These are phyloP conservation scores for Pholis gunnellus DNA, from an alignment of 2,113 vertebrate genomes.

Conservation along the genomic window DNA sequence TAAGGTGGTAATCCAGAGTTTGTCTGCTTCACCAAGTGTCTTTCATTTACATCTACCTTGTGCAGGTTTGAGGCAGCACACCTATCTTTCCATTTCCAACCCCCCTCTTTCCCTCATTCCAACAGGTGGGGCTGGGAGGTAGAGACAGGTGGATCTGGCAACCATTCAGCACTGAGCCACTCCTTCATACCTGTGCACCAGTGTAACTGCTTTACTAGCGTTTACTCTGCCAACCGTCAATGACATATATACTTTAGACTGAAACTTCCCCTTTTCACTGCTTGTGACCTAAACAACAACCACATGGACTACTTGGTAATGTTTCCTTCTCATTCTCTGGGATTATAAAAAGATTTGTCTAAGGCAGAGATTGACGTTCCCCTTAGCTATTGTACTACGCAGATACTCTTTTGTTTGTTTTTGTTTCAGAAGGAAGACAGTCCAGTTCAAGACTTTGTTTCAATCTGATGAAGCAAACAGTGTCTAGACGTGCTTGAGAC, in stretches of 20 bases:
- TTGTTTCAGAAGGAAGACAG: not conserved
- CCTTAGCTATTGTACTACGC: not conserved
- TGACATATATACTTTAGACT: constrained; percentile 4
- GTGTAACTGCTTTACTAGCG: constrained; percentile 22
- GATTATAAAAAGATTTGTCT: not conserved
- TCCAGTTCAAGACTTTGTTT: not conserved
- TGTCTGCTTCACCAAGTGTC: not conserved
- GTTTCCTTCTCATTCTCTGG: not conserved
- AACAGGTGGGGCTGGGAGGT: constrained; percentile 50
- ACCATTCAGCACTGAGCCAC: constrained; percentile 42
- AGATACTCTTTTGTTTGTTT: not conserved
- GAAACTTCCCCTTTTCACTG: constrained; percentile 2
- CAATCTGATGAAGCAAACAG: not conserved
- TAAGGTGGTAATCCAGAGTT: not conserved
- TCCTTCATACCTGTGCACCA: constrained; percentile 52
- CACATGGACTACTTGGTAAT: not conserved
- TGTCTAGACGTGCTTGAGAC: not conserved
- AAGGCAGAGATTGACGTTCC: not conserved
- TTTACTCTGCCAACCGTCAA: constrained; percentile 33
- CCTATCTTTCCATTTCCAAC: constrained; percentile 19
- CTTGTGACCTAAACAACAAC: not conserved
- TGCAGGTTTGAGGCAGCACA: constrained; percentile 1
- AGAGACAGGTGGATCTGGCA: constrained; percentile 60
- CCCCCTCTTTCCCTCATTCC: not conserved
- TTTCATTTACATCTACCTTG: not conserved